Evolutionary conservation across 2,113 vertebrate genomes (phyloP).

Genomic region (Bos javanicus): DNA sequence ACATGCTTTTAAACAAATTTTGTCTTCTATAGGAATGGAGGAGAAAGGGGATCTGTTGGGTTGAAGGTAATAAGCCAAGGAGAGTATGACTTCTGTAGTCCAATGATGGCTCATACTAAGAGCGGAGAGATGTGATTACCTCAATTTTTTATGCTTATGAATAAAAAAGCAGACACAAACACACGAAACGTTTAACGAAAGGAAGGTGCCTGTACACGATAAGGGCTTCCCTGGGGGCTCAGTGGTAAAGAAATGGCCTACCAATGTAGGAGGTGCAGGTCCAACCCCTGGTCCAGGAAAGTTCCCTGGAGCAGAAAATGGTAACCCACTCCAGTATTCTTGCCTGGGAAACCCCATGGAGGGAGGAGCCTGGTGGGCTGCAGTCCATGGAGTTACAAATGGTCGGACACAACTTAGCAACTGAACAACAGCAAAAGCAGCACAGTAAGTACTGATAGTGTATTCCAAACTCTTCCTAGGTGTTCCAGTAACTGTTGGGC

Average conservation of each 20-base stretch:
- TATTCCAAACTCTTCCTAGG: neutral
- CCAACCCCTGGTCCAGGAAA: neutral
- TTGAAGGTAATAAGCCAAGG: neutral
- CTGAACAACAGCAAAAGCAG: neutral
- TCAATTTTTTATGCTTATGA: neutral
- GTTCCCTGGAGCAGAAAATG: neutral
- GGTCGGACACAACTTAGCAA: neutral
- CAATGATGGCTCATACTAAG: accelerated
- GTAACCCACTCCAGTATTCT: neutral
- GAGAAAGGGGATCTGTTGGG: neutral
- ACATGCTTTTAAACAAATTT: neutral
- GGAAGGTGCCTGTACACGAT: accelerated
- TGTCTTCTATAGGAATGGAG: neutral
- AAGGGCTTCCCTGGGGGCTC: neutral
- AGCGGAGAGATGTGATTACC: accelerated
- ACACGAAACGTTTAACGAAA: neutral
- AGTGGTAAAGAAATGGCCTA: neutral
- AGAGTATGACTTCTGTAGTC: neutral
- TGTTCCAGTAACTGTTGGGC: neutral
- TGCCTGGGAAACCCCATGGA: neutral
- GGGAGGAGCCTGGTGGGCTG: neutral
- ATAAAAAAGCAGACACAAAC: neutral
- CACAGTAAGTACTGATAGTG: accelerated
- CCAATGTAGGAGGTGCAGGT: accelerated
- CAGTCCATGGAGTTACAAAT: neutral